Percentiles rank a stretch among this genome's conserved stretches.
Conservation (phyloP, 2,113 vertebrate genomes). For the Talpa occidentalis region DNA sequence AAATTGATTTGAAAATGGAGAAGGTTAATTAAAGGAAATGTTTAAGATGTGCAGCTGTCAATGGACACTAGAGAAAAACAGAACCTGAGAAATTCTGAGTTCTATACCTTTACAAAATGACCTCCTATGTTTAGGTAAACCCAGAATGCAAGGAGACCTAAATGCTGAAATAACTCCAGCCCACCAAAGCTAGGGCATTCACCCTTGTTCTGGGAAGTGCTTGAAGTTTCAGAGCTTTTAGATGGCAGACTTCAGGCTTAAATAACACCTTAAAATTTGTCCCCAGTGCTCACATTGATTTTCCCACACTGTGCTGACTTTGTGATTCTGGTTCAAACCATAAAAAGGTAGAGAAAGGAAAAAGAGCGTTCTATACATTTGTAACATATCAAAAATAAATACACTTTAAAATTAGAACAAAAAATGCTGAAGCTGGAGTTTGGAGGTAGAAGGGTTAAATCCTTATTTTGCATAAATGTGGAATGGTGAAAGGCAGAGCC, state of each 20-base stretch:
- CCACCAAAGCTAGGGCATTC: background rate
- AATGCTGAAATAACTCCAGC: background rate
- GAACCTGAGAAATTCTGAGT: slow-evolving; percentile 50
- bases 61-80: slow-evolving; percentile 34
- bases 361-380: background rate
- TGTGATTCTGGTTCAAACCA: background rate
- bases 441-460: background rate
- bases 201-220: background rate
- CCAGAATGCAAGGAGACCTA: background rate
- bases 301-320: background rate
- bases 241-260: background rate
- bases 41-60: slow-evolving; percentile 53
- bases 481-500: background rate
- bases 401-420: slow-evolving; percentile 45
- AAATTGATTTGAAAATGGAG: slow-evolving; percentile 70
- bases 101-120: slow-evolving; percentile 38
- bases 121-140: background rate
- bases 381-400: slow-evolving; percentile 44
- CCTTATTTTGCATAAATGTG: background rate
- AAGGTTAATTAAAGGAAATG: slow-evolving; percentile 78
- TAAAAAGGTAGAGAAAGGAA: background rate
- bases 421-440: background rate
- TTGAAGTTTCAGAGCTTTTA: background rate
- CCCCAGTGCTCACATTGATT: background rate
- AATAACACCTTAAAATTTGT: background rate